These are phyloP conservation scores for Nemurella pictetii DNA, from an alignment of 2,888 invertebrate species.

Conservation along the genomic window DNA sequence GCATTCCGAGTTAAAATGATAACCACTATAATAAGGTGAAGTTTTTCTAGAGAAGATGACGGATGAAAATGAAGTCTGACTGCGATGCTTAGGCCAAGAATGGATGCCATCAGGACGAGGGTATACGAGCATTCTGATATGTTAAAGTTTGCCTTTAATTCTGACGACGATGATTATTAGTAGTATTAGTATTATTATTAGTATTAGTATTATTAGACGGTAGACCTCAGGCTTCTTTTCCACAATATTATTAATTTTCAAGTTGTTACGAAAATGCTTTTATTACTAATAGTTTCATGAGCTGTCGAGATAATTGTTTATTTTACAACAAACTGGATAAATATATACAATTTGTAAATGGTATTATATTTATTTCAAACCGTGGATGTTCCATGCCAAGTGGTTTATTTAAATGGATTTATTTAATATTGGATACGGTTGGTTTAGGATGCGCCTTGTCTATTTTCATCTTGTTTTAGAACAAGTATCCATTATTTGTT, in stretches of 20 bases:
- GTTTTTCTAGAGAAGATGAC: not conserved
- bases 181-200: conserved; percentile 1
- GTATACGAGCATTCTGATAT: conserved; percentile 25
- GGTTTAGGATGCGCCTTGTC: not conserved
- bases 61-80: not conserved
- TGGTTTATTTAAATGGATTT: not conserved
- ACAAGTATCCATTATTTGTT: not conserved
- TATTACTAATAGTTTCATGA: conserved; percentile 14
- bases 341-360: not conserved
- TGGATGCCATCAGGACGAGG: conserved; percentile 15
- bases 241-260: not conserved
- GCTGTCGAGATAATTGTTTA: not conserved
- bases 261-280: conserved; percentile 1
- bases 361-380: not conserved
- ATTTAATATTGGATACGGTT: not conserved
- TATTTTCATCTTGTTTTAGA: not conserved
- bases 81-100: conserved; percentile 14
- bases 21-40: not conserved
- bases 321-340: not conserved
- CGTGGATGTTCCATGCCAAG: not conserved
- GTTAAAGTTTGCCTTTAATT: conserved; percentile 26
- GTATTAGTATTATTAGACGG: conserved; percentile 10
- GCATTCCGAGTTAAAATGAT: not conserved
- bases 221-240: not conserved
- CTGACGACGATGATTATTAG: not conserved